These are phyloP conservation scores for Stigmatopora nigra DNA, from an alignment of 2,113 vertebrate genomes.

Conservation along the genomic window DNA sequence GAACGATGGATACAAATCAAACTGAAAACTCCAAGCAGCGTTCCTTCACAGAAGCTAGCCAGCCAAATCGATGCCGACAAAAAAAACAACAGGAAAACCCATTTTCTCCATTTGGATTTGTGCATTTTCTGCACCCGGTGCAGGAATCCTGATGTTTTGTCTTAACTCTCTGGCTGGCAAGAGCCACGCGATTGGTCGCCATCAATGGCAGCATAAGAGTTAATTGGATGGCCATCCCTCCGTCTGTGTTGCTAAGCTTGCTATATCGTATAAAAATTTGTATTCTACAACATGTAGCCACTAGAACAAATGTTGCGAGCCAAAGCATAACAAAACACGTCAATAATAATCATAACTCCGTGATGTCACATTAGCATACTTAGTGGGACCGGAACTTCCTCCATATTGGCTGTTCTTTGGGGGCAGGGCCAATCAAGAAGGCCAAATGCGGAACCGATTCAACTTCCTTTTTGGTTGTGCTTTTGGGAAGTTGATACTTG, in stretches of 20 bases:
- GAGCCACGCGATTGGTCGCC: background rate
- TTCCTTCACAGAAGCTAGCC: too few relatives aligned
- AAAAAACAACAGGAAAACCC: too few relatives aligned
- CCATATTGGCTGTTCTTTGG: background rate
- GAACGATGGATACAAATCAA: too few relatives aligned
- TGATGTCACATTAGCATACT: background rate
- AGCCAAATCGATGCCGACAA: too few relatives aligned
- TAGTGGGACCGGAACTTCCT: background rate
- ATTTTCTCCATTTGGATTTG: too few relatives aligned
- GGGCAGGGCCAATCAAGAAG: background rate
- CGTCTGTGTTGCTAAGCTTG: background rate
- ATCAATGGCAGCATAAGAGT: background rate
- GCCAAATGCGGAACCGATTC: too few relatives aligned
- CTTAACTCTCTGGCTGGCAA: too few relatives aligned
- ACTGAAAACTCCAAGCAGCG: too few relatives aligned
- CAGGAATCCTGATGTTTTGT: too few relatives aligned
- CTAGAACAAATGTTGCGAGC: background rate
- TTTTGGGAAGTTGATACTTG: background rate
- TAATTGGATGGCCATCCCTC: too few relatives aligned
- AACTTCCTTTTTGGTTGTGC: background rate
- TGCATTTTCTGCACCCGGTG: too few relatives aligned
- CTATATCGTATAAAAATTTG: background rate
- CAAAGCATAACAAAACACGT: background rate
- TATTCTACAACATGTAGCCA: background rate
- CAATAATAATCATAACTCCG: background rate